Evolutionary conservation across 37 sponge, comb jelly and placozoan species (phyloP).

Genomic region (Petrosia ficiformis): DNA sequence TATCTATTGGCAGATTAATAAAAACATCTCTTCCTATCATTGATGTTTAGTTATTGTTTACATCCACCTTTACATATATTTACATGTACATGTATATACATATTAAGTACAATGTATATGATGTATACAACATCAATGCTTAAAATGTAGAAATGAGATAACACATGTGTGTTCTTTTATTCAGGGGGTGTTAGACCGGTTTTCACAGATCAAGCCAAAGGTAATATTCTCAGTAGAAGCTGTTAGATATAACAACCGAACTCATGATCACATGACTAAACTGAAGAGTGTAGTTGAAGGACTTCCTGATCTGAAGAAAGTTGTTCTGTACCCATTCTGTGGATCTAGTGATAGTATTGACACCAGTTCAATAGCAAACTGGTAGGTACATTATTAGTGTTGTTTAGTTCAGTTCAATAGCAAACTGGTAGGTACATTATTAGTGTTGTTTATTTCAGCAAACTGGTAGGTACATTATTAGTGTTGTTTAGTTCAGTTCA

Average conservation of each 20-base stretch:
- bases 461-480: too few relatives aligned
- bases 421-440: constrained; percentile 62
- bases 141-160: too few relatives aligned
- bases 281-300: constrained; percentile 85
- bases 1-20: too few relatives aligned
- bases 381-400: constrained; percentile 1
- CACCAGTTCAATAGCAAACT: background rate
- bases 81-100: too few relatives aligned
- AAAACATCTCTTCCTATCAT: too few relatives aligned
- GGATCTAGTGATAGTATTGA: constrained; percentile 1
- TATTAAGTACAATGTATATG: too few relatives aligned
- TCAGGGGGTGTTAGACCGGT: constrained; percentile 93
- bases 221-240: constrained; percentile 98
- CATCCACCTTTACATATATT: too few relatives aligned
- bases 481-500: too few relatives aligned
- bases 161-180: constrained; percentile 4
- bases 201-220: constrained; percentile 92
- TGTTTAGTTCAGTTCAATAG: constrained; percentile 48
- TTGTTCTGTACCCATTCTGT: constrained; percentile 75
- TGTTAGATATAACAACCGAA: constrained; percentile 89
- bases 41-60: too few relatives aligned
- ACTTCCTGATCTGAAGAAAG: constrained; percentile 74
- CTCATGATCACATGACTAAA: constrained; percentile 79
- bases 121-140: too few relatives aligned
- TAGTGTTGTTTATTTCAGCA: too few relatives aligned